phyloP scores from a whole-genome alignment of 2,113 vertebrate genomes.

The Megatriorchis doriae region DNA sequence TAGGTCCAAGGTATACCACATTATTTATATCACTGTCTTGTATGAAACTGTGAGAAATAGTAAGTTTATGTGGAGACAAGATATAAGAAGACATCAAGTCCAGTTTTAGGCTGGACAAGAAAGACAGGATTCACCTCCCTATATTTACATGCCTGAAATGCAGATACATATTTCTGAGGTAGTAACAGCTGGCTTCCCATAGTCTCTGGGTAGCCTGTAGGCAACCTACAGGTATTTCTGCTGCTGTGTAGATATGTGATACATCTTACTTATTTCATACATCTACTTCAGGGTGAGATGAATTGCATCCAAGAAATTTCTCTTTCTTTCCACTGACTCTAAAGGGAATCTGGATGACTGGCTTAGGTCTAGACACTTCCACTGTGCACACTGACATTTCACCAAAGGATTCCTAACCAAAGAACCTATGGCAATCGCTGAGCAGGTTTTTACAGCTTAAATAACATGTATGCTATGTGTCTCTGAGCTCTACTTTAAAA shows the following conservation, averaged over 20 bases:
- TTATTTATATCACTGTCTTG: background rate
- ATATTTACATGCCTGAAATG: background rate
- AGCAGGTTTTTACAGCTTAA: background rate
- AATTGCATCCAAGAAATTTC: background rate
- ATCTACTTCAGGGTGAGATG: background rate
- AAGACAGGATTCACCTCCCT: background rate
- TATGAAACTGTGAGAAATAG: background rate
- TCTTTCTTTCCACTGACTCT: background rate
- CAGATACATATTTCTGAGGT: background rate
- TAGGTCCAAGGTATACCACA: background rate
- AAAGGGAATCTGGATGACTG: background rate
- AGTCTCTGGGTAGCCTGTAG: background rate
- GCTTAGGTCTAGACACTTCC: background rate
- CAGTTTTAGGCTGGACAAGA: background rate
- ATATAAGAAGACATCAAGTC: background rate
- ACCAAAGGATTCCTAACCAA: background rate
- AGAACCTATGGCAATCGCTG: background rate
- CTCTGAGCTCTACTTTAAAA: background rate
- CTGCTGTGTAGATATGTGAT: background rate
- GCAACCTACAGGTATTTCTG: background rate
- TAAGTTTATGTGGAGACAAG: background rate
- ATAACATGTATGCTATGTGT: accelerated
- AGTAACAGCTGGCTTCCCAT: background rate
- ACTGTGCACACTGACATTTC: background rate
- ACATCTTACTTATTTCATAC: background rate